These are phyloP conservation scores for Aromia moschata DNA, from an alignment of 2,888 invertebrate genomes.

Conservation along the genomic window DNA sequence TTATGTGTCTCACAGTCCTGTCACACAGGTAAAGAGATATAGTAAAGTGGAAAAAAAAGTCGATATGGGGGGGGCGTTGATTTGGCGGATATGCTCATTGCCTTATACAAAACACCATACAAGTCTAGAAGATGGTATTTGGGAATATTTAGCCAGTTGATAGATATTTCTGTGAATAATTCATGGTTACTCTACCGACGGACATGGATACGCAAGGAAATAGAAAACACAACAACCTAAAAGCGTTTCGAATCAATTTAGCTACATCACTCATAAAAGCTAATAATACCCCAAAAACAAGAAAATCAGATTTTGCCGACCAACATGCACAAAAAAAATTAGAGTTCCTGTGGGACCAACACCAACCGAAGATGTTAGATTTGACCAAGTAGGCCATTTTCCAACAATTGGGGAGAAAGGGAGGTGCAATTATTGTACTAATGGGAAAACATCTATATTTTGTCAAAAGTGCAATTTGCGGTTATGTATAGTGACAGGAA, in stretches of 20 bases:
- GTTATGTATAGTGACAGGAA: neutral
- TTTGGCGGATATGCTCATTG: neutral
- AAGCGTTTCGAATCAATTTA: neutral
- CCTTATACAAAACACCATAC: neutral
- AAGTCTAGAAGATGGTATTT: neutral
- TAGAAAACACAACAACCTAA: neutral
- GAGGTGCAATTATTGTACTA: too few relatives aligned
- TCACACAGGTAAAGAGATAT: neutral
- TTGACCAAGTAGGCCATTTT: neutral
- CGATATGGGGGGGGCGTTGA: neutral
- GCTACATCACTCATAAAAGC: neutral
- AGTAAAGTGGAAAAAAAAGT: neutral
- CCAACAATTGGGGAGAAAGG: neutral
- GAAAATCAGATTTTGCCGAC: neutral
- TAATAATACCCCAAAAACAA: neutral
- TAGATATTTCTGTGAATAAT: neutral
- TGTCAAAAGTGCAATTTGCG: neutral
- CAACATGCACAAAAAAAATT: neutral
- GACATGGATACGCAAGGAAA: neutral
- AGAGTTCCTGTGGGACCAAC: neutral
- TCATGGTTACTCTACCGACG: neutral
- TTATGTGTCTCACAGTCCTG: neutral
- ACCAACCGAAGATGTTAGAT: neutral
- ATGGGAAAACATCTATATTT: too few relatives aligned
- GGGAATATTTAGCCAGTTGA: neutral